Evolutionary conservation across 2,797 vertebrate genomes (phyloP).

Genomic region (Trachops cirrhosus): DNA sequence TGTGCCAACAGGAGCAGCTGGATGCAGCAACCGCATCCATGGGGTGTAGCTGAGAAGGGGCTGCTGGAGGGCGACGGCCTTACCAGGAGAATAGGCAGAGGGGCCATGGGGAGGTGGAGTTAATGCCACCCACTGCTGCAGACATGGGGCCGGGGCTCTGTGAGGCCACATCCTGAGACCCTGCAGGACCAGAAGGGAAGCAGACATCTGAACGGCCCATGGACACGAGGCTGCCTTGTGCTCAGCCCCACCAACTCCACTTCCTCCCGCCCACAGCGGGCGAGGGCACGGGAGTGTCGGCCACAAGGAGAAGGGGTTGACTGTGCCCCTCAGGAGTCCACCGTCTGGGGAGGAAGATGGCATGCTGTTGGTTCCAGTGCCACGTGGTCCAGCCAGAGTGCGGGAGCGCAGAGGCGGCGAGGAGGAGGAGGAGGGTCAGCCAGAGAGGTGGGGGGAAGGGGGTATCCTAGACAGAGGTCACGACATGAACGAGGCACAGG

Average conservation of each 20-base stretch:
- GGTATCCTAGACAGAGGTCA: not conserved
- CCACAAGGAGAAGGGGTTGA: not conserved
- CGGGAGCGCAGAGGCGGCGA: not conserved
- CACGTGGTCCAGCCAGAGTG: rapidly evolving
- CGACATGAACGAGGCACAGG: not conserved
- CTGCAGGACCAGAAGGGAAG: not conserved
- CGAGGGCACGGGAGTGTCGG: not conserved
- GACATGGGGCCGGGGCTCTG: not conserved
- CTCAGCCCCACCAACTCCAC: not conserved
- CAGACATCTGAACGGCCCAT: rapidly evolving
- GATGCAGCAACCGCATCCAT: not conserved
- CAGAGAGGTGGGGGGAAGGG: not conserved
- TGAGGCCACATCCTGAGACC: not conserved
- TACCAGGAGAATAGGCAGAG: not conserved
- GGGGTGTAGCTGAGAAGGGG: not conserved
- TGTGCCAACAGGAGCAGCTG: not conserved
- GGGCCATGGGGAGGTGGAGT: not conserved
- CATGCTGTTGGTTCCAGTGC: rapidly evolving
- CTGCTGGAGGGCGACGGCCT: not conserved
- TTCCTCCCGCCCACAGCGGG: not conserved
- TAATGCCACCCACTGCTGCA: not conserved
- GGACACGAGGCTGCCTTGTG: not conserved
- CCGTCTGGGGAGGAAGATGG: not conserved
- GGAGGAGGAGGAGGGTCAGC: not conserved
- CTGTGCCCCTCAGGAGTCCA: not conserved